Percentiles rank a stretch among this genome's conserved stretches.
Conservation (phyloP, 2,888 invertebrate species). For the Oscheius onirici region DNA sequence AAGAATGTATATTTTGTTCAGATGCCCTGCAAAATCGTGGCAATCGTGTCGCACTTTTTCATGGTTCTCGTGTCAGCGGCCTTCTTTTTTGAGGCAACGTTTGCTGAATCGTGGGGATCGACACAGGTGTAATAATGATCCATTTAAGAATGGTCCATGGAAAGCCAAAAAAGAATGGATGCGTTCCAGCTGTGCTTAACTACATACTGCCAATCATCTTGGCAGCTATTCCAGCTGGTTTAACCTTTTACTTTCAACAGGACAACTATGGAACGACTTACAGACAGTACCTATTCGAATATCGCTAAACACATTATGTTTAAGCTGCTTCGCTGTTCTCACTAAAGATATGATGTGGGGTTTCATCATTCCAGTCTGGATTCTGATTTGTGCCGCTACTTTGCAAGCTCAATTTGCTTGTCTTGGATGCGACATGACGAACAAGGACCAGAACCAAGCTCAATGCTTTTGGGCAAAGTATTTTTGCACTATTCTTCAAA, state of each 20-base stretch:
- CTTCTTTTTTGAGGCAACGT: constrained; percentile 52
- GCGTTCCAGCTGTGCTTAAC: constrained; percentile 42
- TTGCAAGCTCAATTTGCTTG: constrained; percentile 53
- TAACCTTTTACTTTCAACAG: constrained; percentile 45
- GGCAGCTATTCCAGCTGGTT: constrained; percentile 44
- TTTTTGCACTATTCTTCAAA: neutral
- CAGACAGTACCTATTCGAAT: constrained; percentile 34
- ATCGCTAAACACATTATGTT: neutral
- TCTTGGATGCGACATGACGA: constrained; percentile 51
- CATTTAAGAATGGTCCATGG: constrained; percentile 49
- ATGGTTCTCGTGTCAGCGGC: constrained; percentile 47
- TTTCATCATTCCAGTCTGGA: constrained; percentile 56
- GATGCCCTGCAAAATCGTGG: constrained; percentile 48
- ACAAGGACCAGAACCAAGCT: constrained; percentile 42
- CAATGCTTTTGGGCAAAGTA: constrained; percentile 57
- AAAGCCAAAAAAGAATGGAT: constrained; percentile 51
- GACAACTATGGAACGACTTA: constrained; percentile 45
- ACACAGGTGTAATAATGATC: neutral
- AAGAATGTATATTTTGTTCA: constrained; percentile 23
- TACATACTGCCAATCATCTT: constrained; percentile 49
- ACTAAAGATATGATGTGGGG: constrained; percentile 54
- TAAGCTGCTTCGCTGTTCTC: constrained; percentile 50
- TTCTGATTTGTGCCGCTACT: constrained; percentile 41
- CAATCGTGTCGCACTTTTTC: constrained; percentile 49
- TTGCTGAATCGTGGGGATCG: constrained; percentile 51